Conservation (phyloP, 2,113 vertebrate genomes). For the Telmatochromis sp. region DNA sequence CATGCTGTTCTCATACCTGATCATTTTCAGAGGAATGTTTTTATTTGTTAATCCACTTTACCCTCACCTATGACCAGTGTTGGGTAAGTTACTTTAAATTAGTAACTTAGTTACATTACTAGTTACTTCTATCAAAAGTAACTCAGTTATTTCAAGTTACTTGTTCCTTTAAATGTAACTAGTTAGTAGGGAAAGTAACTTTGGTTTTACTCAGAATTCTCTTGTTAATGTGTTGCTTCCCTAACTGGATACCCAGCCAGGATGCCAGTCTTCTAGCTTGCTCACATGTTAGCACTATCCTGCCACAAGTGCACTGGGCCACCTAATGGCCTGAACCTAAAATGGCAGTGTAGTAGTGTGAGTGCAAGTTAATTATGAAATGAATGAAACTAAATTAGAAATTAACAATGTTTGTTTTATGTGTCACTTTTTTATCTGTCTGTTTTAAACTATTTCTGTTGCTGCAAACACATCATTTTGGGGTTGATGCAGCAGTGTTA, state of each 20-base stretch:
- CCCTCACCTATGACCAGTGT: background rate
- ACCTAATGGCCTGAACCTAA: no score
- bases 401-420: background rate
- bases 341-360: background rate
- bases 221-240: no score
- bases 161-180: background rate
- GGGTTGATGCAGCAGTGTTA: no score
- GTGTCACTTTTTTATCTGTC: background rate
- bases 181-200: no score
- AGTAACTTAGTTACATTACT: background rate
- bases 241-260: no score
- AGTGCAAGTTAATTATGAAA: background rate
- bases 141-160: background rate
- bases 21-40: background rate
- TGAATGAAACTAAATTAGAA: background rate
- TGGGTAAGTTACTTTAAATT: background rate
- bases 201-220: no score
- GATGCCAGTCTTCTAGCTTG: background rate
- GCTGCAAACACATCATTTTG: no score
- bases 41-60: background rate
- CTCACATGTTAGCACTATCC: no score
- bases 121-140: background rate
- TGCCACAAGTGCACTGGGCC: no score
- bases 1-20: background rate
- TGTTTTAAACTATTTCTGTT: no score